phyloP scores from a whole-genome alignment of 37 sponge, comb jelly and placozoan genomes.

The Theonella swinhoei region DNA sequence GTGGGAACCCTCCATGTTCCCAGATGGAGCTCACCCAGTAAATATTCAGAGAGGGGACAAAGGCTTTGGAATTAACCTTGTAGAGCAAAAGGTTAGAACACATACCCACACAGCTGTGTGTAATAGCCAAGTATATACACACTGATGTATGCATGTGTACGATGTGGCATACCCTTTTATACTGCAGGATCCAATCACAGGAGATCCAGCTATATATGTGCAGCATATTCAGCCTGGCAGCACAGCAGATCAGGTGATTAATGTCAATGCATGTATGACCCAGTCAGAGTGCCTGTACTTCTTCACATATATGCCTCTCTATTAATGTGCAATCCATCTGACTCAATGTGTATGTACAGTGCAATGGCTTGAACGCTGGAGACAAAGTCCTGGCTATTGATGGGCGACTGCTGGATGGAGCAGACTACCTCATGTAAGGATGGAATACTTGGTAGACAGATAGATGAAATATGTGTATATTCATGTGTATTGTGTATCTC shows the following conservation, averaged over 20 bases:
- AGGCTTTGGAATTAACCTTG: slow-evolving; percentile 66
- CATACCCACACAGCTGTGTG: background rate
- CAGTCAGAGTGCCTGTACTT: background rate
- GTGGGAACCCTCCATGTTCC: slow-evolving; percentile 5
- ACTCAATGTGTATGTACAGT: too few species aligned
- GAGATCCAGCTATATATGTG: slow-evolving; percentile 34
- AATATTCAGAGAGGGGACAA: slow-evolving; percentile 53
- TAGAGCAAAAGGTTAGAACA: slow-evolving; percentile 54
- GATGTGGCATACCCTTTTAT: background rate
- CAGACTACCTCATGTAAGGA: slow-evolving; percentile 59
- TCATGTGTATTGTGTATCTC: background rate
- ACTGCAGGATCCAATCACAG: slow-evolving; percentile 30
- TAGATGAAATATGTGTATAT: background rate
- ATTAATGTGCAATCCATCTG: background rate
- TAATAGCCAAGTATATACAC: background rate
- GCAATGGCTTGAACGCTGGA: slow-evolving; percentile 17
- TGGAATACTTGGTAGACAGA: too few species aligned
- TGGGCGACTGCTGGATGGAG: slow-evolving; percentile 47
- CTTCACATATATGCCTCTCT: background rate
- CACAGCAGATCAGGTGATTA: slow-evolving; percentile 39
- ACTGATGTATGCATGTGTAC: too few species aligned
- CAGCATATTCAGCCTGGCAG: slow-evolving; percentile 47
- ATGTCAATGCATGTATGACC: background rate
- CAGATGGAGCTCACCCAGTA: slow-evolving; percentile 24
- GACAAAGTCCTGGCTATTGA: slow-evolving; percentile 68